Base-by-base conservation (phyloP, 2,797 vertebrate genomes). In the Brachyalestes nurse region DNA sequence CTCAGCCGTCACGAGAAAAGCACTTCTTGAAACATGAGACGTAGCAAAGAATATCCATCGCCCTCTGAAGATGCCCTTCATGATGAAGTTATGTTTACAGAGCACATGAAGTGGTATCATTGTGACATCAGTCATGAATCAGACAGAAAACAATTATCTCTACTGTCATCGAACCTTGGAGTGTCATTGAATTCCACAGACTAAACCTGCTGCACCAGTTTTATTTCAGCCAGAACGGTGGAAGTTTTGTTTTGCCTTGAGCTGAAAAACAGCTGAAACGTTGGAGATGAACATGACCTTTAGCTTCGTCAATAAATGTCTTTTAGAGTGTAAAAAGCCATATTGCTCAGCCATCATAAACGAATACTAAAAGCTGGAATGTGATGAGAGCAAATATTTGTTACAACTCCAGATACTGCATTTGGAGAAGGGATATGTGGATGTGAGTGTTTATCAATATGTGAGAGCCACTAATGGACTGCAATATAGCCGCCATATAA, bases 171-270 rank as follows among this genome's bases (percentile, higher is more conserved):
- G 45, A 6, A 45, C 19, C 3, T 4, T 67, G 4, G 21, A 34
- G 16, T 12, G 17, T 28, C 28, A 28, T 28, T 28, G 19, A 34
- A 65, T 65, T 38, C 61, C 25, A 40, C 38, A 65, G 60, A 8
- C 16, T 6, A 55, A 42, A 70, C 76, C 76, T 70, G 76, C 9
- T 40, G 13, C 8, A 60, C 76, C 40, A 67, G 76, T 57, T 78
- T 53, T 47, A 23, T 66, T 40, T 45, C 28, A 28, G 7, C 28
- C 42, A 17, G 23, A 45, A 23, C 19, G 34, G n/a, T 17, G 10
- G 12, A 5, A 53, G 60, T 34, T 51, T 34, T 28, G 28, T 66
- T 51, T 70, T 70, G 67, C 34, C 45, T 51, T 14, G 9, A 69
- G 66, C 8, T 34, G 42, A 53, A 69, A 69, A 69, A 42, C 19